These are phyloP conservation scores for Thereva unica DNA, from an alignment of 2,888 invertebrate genomes.

Conservation along the genomic window DNA sequence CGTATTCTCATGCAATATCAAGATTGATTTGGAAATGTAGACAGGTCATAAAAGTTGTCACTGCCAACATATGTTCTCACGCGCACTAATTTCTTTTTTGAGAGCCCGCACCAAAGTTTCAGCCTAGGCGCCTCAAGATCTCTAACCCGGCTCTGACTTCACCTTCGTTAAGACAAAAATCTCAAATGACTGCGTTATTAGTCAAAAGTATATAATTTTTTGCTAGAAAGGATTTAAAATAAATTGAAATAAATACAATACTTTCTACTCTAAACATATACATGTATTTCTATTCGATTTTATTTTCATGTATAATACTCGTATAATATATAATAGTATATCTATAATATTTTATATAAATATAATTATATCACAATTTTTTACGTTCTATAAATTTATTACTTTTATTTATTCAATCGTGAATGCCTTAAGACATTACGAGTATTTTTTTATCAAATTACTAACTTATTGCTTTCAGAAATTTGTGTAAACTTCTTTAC, in stretches of 20 bases:
- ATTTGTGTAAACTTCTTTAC: constrained; percentile 11
- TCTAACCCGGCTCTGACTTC: too few species aligned
- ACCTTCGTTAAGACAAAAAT: too few species aligned
- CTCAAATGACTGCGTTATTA: too few species aligned
- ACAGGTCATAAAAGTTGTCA: too few species aligned
- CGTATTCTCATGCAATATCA: too few species aligned
- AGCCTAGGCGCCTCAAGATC: too few species aligned
- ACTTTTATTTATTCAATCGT: constrained; percentile 8
- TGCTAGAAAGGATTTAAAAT: too few species aligned
- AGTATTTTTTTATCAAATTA: constrained; percentile 17
- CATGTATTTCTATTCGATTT: constrained; percentile 31
- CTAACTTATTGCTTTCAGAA: constrained; percentile 31
- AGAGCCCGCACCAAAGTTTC: too few species aligned
- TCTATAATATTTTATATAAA: constrained; percentile 38
- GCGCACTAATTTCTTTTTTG: too few species aligned
- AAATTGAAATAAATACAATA: constrained; percentile 17
- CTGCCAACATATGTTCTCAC: too few species aligned
- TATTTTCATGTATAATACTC: constrained; percentile 32
- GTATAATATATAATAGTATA: constrained; percentile 35
- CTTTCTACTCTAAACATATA: constrained; percentile 41
- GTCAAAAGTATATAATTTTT: too few species aligned
- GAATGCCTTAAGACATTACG: constrained; percentile 4
- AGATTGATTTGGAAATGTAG: too few species aligned
- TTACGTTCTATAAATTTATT: constrained; percentile 35
- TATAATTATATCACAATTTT: constrained; percentile 41